Evolutionary conservation across 2,797 vertebrate genomes (phyloP), one percentile per base, ranked within the genome.

Genomic region (Hydrolagus colliei): DNA sequence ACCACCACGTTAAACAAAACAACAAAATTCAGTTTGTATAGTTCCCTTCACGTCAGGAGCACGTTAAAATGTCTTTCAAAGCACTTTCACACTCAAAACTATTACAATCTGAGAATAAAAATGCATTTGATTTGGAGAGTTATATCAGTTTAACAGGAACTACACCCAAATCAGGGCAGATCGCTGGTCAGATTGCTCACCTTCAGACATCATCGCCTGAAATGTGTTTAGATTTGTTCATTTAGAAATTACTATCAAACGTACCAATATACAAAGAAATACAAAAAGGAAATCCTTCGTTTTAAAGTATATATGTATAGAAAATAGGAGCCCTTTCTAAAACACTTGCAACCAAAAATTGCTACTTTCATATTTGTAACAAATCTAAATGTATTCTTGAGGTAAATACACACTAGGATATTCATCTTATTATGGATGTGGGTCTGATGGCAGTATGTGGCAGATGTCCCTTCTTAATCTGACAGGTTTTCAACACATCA

Each of bases 311-410:
- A 41, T 52, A 52, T 52, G 6, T 52, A 52, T 52, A 52, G 2
- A 52, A 52, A 71, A 84, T 41, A 67, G 65, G 20, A 32, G 41
- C 71, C 41, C 32, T 71, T 5, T 71, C 32, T 84, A 84, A 68
- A 84, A 52, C 41, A 52, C 41, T 52, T 52, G 41, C 6, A 52
- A 52, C 41, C 41, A 52, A 84, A 71, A 63, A 84, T 63, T 84
- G 65, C 79, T 68, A 71, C 41, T 71, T 84, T 67, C 79, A 71
- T 18, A 14, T 20, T 20, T 52, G n/a, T 10, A 84, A 63, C 65
- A 41, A 84, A 84, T 67, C 10, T 18, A 84, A 68, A 35, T n/a
- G 62, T 35, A 84, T 84, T 16, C 79, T 84, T 84, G n/a, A 52
- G 41, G 41, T 52, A 52, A 52, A 52, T 52, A 52, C 41, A 52